phyloP scores from a whole-genome alignment of 2,113 vertebrate genomes.

The Alethe diademata region DNA sequence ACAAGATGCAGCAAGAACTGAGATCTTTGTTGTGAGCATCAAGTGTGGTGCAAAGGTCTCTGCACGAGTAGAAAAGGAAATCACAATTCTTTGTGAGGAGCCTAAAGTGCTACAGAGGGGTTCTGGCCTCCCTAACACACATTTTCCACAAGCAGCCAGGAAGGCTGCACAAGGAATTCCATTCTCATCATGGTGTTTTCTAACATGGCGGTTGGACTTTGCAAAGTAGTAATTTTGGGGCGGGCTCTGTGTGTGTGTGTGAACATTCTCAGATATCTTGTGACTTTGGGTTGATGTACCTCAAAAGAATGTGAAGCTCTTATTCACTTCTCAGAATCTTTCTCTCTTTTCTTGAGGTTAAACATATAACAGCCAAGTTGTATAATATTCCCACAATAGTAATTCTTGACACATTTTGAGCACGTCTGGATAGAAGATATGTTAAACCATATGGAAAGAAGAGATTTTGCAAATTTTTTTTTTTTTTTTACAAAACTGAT shows the following conservation, averaged over 20 bases:
- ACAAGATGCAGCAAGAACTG: not conserved
- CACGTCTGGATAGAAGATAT: conserved; percentile 1
- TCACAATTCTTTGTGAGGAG: not conserved
- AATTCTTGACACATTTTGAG: conserved; percentile 54
- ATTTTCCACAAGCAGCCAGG: not conserved
- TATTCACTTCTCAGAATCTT: not conserved
- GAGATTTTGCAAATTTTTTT: not conserved
- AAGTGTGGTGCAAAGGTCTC: not conserved
- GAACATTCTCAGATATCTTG: not conserved
- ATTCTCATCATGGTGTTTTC: not conserved
- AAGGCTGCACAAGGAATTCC: not conserved
- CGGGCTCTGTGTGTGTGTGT: accelerated
- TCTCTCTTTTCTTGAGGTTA: conserved; percentile 7
- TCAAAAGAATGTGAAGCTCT: not conserved
- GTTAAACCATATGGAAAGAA: conserved; percentile 49
- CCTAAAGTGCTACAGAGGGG: not conserved
- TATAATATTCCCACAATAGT: conserved; percentile 53
- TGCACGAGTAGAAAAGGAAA: not conserved
- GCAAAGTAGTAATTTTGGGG: not conserved
- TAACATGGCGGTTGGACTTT: not conserved
- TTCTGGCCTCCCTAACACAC: not conserved
- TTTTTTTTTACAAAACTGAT: too few species aligned
- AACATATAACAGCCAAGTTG: conserved; percentile 21
- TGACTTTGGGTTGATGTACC: not conserved
- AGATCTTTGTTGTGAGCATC: not conserved